Percentiles rank a stretch among this genome's conserved stretches.
Evolutionary conservation across 1,140 invertebrate genomes (phyloP).

Genomic region (Drosophila simulans): DNA sequence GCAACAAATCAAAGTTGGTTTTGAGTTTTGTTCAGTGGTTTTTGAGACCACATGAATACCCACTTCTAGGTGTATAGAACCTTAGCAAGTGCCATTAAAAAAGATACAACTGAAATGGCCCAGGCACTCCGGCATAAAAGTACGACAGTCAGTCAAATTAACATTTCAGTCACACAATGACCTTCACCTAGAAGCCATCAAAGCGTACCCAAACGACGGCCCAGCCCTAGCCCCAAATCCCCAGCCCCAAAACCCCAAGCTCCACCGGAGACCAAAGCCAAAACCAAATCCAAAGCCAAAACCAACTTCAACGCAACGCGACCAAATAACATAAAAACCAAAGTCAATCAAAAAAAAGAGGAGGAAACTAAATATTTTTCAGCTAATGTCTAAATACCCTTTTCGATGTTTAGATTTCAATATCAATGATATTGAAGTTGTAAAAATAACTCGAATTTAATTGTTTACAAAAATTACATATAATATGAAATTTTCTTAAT

Average conservation of each 20-base stretch:
- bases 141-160: slow-evolving; percentile 61
- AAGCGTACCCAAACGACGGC: slow-evolving; percentile 55
- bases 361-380: not conserved
- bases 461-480: too few relatives aligned
- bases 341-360: slow-evolving; percentile 35
- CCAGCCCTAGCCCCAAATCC: slow-evolving; percentile 41
- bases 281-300: slow-evolving; percentile 29
- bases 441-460: not conserved
- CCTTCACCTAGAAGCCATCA: slow-evolving; percentile 80
- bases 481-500: too few relatives aligned
- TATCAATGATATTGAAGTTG: not conserved
- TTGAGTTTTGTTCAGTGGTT: not conserved
- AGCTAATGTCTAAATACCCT: not conserved
- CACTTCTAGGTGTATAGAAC: slow-evolving; percentile 15
- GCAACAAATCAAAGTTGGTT: slow-evolving; percentile 27
- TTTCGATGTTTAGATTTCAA: not conserved
- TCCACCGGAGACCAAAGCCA: slow-evolving; percentile 28
- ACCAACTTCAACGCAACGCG: slow-evolving; percentile 33
- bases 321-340: slow-evolving; percentile 45
- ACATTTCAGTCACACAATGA: slow-evolving; percentile 76
- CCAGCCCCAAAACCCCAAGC: slow-evolving; percentile 29
- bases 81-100: slow-evolving; percentile 32
- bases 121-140: slow-evolving; percentile 43
- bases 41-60: slow-evolving; percentile 19
- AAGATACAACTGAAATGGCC: slow-evolving; percentile 19